Percentiles rank a stretch among this genome's conserved stretches.
Evolutionary conservation across 2,113 vertebrate species (phyloP).

Genomic region (Gulo gulo): DNA sequence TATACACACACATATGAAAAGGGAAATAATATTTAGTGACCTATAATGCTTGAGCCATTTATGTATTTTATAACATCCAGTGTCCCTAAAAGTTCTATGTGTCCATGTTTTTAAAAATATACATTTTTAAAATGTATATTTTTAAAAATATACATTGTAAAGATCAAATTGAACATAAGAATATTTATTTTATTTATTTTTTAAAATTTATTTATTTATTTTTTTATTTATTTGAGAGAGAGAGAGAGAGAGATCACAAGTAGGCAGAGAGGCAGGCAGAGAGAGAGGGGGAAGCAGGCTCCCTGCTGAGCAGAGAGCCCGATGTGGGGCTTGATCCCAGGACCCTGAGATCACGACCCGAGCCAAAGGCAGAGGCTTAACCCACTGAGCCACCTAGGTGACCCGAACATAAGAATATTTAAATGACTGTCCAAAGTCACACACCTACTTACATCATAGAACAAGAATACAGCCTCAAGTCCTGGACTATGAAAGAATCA

Average conservation of each 20-base stretch:
- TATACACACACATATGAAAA: not conserved
- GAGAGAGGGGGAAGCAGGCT: no score
- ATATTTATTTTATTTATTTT: not conserved
- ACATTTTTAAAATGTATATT: no score
- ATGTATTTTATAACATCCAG: not conserved
- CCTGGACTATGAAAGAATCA: not conserved
- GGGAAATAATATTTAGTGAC: not conserved
- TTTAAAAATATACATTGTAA: not conserved
- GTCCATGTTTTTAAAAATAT: not conserved
- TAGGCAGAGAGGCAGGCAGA: no score
- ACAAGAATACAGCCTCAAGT: not conserved
- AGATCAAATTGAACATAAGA: not conserved
- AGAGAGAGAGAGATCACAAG: no score
- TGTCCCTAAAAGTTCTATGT: not conserved
- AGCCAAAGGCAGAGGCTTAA: no score
- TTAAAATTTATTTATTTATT: no score
- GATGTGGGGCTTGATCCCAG: no score
- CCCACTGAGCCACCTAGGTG: no score
- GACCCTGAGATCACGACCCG: no score
- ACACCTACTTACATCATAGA: not conserved
- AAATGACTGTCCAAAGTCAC: not conserved
- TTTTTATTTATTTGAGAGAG: no score
- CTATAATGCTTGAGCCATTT: not conserved
- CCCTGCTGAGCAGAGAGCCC: no score
- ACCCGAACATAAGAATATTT: not conserved